A percentile compares a stretch with the other conserved stretches of the same genome.
These are phyloP conservation scores for Harpalus rufipes DNA, from an alignment of 2,888 invertebrate genomes.

Conservation along the genomic window DNA sequence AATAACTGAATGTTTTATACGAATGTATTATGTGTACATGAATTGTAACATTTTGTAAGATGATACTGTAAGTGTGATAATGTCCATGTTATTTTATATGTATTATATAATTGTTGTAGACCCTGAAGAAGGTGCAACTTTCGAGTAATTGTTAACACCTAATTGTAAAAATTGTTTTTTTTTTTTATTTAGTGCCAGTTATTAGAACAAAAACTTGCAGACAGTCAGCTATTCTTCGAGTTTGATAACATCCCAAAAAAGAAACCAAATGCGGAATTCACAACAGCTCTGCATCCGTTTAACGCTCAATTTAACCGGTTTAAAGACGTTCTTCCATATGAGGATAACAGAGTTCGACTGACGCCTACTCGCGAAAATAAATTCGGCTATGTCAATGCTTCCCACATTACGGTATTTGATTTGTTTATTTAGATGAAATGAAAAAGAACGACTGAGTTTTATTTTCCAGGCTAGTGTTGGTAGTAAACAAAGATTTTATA, in stretches of 20 bases:
- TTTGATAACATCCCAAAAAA: constrained; percentile 92
- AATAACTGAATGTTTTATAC: no score
- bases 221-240: constrained; percentile 88
- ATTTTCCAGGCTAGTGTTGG: constrained; percentile 87
- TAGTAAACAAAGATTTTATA: constrained; percentile 90
- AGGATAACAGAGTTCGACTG: constrained; percentile 91
- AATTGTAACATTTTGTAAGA: no score
- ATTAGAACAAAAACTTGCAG: constrained; percentile 84
- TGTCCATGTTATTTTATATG: no score
- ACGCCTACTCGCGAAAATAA: constrained; percentile 91
- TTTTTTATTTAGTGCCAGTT: constrained; percentile 79
- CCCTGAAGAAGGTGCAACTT: no score
- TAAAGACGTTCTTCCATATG: constrained; percentile 91
- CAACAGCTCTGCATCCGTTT: constrained; percentile 86
- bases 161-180: background rate
- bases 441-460: background rate
- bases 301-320: constrained; percentile 80
- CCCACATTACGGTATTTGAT: constrained; percentile 88
- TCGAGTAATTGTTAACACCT: no score
- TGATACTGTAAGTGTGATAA: no score
- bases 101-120: no score
- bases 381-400: constrained; percentile 95
- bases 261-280: constrained; percentile 84
- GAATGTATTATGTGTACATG: no score
- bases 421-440: background rate